Percentiles rank a stretch among this genome's conserved stretches.
Conservation (phyloP, 2,888 invertebrate genomes). For the Ichneumon xanthorius region DNA sequence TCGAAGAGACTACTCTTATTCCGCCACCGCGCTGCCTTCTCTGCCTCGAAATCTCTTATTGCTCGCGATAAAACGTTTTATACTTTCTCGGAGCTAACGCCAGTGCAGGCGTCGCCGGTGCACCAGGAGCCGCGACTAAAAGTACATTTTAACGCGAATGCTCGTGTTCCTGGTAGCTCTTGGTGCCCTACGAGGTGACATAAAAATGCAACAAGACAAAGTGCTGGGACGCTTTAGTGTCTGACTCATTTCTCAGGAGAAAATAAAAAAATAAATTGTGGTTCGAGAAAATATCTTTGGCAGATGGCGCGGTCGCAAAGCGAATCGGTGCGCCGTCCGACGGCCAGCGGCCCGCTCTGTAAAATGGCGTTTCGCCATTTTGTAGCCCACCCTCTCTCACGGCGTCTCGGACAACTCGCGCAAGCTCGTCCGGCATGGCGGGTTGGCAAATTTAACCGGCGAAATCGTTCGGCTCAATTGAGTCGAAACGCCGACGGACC, state of each 20-base stretch:
- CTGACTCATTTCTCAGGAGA: conserved; percentile 3
- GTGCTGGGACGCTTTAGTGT: conserved; percentile 48
- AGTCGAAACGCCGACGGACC: conserved; percentile 70
- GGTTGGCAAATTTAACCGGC: conserved; percentile 16
- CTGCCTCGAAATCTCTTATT: conserved; percentile 74
- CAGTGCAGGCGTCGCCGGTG: conserved; percentile 16
- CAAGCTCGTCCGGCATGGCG: neutral
- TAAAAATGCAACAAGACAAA: conserved; percentile 60
- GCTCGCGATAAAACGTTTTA: conserved; percentile 75
- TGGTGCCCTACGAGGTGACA: conserved; percentile 13
- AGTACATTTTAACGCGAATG: conserved; percentile 69
- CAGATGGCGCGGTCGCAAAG: neutral
- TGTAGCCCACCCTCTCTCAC: conserved; percentile 68
- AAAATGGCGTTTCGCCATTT: conserved; percentile 82
- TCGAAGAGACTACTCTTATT: conserved; percentile 50
- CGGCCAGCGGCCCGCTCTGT: conserved; percentile 57
- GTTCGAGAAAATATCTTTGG: neutral
- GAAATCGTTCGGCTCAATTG: conserved; percentile 75
- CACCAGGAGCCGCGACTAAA: conserved; percentile 64
- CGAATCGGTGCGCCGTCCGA: conserved; percentile 50
- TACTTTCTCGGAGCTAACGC: conserved; percentile 64
- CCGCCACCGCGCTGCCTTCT: conserved; percentile 47
- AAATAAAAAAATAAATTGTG: neutral
- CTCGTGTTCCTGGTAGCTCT: conserved; percentile 20
- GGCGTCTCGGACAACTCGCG: conserved; percentile 41